Evolutionary conservation across 2,113 vertebrate species (phyloP), one percentile per base, ranked within the genome.

Genomic region (Tupaia tana): DNA sequence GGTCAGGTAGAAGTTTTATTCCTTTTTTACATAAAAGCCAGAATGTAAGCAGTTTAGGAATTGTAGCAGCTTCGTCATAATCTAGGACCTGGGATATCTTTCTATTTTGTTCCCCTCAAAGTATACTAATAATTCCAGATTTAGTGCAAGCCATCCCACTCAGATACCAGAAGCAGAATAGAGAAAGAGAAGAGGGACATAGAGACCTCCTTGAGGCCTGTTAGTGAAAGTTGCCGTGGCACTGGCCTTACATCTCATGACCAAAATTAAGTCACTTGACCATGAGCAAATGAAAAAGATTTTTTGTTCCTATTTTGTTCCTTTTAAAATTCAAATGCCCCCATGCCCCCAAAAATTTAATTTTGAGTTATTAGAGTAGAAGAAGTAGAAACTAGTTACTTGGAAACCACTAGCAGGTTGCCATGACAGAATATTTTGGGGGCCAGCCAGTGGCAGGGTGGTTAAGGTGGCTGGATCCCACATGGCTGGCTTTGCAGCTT

Each of bases 71-170:
- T 56, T 9, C 27, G 18, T 3, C 8, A 12, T 29, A 18, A 58
- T 56, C 43, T 16, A 22, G 16, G 58, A 52, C 20, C 27, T 2
- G 14, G 54, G 75, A 19, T 8, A 14, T 63, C 14, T 61, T n/a
- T 9, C 34, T 58, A 25, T 6, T 59, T 85, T 79, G 29, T 2
- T 27, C 20, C 43, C n/a, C 29, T 7, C 52, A 25, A 13, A 20
- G 15, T 14, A 18, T 14, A 18, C 9, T 10, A 6, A 82, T 0
- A 54, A 20, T 24, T 20, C 16, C 52, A 24, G 10, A 25, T 0
- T 77, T 67, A 85, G 89, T 11, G 15, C 16, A 43, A 54, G 16
- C 4, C 14, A 69, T 9, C 13, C 31, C 8, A 7, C 8, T 56
- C 56, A 19, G 24, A 11, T 56, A 6, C n/a, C 15, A 69, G 56